Evolutionary conservation across 2,888 invertebrate genomes (phyloP).

Genomic region (Notodonta ziczac): DNA sequence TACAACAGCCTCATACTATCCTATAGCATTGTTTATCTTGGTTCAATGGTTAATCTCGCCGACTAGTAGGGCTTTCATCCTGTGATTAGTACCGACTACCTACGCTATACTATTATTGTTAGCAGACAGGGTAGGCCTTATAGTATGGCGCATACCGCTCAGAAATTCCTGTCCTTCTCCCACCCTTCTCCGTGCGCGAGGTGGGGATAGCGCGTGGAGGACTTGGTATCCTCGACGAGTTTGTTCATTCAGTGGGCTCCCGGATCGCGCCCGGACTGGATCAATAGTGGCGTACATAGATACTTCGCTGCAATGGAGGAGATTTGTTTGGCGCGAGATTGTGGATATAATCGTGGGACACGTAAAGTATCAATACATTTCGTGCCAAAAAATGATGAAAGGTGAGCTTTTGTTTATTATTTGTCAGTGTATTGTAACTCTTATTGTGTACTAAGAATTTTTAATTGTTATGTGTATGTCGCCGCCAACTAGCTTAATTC

Average conservation of each 20-base stretch:
- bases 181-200: background rate
- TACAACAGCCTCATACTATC: too few species aligned
- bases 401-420: background rate
- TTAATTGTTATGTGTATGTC: too few species aligned
- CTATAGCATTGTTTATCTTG: too few species aligned
- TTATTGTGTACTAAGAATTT: too few species aligned
- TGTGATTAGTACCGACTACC: too few species aligned
- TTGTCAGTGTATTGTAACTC: too few species aligned
- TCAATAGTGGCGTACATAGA: too few species aligned
- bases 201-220: background rate
- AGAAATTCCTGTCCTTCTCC: background rate
- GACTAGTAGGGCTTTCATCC: too few species aligned
- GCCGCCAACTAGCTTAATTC: too few species aligned
- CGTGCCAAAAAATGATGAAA: constrained; percentile 1
- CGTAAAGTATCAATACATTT: background rate
- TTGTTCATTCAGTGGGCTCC: background rate
- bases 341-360: background rate
- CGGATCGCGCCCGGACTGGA: background rate
- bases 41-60: background rate
- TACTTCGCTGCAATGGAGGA: background rate
- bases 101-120: background rate
- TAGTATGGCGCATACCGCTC: too few species aligned
- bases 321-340: background rate
- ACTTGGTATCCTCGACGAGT: background rate
- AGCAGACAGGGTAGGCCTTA: too few species aligned